These are phyloP conservation scores for Caenorhabditis auriculariae DNA, from an alignment of 2,888 invertebrate genomes.

Conservation along the genomic window DNA sequence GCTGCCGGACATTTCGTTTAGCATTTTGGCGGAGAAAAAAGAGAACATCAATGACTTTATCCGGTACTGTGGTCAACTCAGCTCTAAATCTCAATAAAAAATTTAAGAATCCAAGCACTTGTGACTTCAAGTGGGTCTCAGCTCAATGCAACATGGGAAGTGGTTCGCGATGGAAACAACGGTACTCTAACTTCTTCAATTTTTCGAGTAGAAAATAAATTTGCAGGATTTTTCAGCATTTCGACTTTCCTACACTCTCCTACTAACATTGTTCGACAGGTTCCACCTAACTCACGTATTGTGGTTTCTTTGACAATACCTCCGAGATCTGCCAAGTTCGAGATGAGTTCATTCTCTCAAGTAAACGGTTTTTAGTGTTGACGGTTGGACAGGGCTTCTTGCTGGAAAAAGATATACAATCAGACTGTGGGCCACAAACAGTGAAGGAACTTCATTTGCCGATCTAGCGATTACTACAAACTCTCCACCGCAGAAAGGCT, in stretches of 20 bases:
- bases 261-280: constrained; percentile 17
- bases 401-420: constrained; percentile 21
- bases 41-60: constrained; percentile 28
- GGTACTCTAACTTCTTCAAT: neutral
- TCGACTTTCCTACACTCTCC: constrained; percentile 9
- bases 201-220: neutral
- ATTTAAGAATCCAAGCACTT: constrained; percentile 23
- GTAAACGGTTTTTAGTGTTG: constrained; percentile 3
- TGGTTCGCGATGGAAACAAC: constrained; percentile 13
- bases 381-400: constrained; percentile 13
- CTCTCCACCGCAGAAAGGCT: constrained; percentile 21
- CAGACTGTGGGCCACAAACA: constrained; percentile 20
- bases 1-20: constrained; percentile 17
- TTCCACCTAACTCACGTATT: constrained; percentile 12
- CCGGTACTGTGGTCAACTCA: constrained; percentile 3
- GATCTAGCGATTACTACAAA: constrained; percentile 19
- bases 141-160: constrained; percentile 23
- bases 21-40: constrained; percentile 14
- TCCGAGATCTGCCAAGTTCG: constrained; percentile 11
- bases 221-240: constrained; percentile 22
- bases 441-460: constrained; percentile 19
- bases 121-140: constrained; percentile 9
- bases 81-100: neutral
- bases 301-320: constrained; percentile 42
- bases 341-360: constrained; percentile 4